A percentile compares a stretch with the other conserved stretches of the same genome.
Conservation (phyloP, 2,888 invertebrate genomes). For the Troglohyphantes excavatus region DNA sequence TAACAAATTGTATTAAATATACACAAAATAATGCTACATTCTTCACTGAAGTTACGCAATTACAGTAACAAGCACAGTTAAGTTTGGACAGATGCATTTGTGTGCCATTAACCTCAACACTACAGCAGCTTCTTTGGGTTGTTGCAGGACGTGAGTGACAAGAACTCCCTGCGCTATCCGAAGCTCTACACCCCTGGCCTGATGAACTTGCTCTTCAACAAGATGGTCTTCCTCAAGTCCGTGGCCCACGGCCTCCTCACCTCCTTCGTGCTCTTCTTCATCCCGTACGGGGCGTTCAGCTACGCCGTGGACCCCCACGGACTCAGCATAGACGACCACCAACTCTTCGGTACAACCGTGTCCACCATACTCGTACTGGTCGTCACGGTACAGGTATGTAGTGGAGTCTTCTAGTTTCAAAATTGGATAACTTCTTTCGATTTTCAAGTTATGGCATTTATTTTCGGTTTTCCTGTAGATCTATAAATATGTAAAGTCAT, state of each 20-base stretch:
- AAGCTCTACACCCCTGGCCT: constrained; percentile 98
- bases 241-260: constrained; percentile 98
- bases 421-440: no score
- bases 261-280: constrained; percentile 96
- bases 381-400: constrained; percentile 94
- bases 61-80: no score
- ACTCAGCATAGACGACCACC: constrained; percentile 94
- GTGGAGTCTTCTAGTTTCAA: no score
- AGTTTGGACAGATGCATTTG: no score
- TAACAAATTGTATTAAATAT: no score
- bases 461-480: no score
- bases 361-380: constrained; percentile 98
- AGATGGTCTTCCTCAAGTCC: constrained; percentile 97
- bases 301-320: constrained; percentile 94
- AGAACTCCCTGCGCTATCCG: constrained; percentile 94
- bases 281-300: constrained; percentile 96
- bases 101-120: no score
- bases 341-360: constrained; percentile 96
- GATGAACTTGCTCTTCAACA: constrained; percentile 96
- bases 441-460: no score
- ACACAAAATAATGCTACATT: no score
- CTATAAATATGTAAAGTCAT: no score
- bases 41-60: no score
- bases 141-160: constrained; percentile 90
- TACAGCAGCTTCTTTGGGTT: no score